phyloP scores from a whole-genome alignment of 1,140 invertebrate genomes.

The Eumeta japonica region DNA sequence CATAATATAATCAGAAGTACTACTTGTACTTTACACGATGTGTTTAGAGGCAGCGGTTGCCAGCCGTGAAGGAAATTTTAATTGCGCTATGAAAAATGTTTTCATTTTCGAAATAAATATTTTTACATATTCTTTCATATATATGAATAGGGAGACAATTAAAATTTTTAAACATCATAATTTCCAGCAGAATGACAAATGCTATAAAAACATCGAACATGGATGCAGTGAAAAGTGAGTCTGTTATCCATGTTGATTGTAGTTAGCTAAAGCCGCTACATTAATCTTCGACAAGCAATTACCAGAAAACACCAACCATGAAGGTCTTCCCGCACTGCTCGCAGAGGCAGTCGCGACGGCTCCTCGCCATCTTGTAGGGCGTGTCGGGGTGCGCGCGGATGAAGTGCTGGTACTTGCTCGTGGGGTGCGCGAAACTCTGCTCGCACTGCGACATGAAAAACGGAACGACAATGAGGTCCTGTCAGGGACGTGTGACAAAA shows the following conservation, averaged over 20 bases:
- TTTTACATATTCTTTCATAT: background rate
- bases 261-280: background rate
- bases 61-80: too few relatives aligned
- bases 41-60: too few relatives aligned
- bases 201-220: background rate
- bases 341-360: slow-evolving; percentile 1
- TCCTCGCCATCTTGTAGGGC: slow-evolving; percentile 2
- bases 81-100: too few relatives aligned
- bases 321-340: slow-evolving; percentile 7
- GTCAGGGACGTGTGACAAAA: too few relatives aligned
- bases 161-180: background rate
- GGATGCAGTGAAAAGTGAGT: too few relatives aligned
- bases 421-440: slow-evolving; percentile 2
- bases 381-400: slow-evolving; percentile 2
- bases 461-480: too few relatives aligned
- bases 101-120: too few relatives aligned
- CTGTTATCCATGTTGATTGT: too few relatives aligned
- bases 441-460: slow-evolving; percentile 2
- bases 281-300: background rate
- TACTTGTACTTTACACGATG: too few relatives aligned
- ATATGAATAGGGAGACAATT: background rate
- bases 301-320: slow-evolving; percentile 1
- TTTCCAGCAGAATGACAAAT: background rate
- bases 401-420: slow-evolving; percentile 4
- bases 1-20: background rate